These are phyloP conservation scores for Formica selysi DNA, from an alignment of 1,140 invertebrate genomes.

Conservation along the genomic window DNA sequence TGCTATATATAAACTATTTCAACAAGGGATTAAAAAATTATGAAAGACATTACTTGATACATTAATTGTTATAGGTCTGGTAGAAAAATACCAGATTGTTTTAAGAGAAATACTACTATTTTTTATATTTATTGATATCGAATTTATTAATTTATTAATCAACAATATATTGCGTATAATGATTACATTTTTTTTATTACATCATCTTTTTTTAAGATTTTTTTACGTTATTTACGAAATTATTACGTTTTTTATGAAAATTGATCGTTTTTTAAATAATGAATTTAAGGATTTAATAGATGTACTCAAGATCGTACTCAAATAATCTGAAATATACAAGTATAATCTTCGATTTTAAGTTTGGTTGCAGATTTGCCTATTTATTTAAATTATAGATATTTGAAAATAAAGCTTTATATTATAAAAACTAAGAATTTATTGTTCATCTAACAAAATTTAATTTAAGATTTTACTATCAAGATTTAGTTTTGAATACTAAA, in stretches of 20 bases:
- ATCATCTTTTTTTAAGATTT: background rate
- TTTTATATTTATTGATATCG: conserved; percentile 17
- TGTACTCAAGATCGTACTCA: background rate
- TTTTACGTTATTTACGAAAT: background rate
- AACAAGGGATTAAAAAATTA: conserved; percentile 45
- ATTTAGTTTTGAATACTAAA: conserved; percentile 6
- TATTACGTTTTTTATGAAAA: background rate
- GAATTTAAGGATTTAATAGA: background rate
- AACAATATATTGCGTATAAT: conserved; percentile 35
- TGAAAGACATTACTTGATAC: conserved; percentile 42
- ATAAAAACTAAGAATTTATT: background rate
- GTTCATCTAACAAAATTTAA: conserved; percentile 11
- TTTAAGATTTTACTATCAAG: background rate
- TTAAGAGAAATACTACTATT: conserved; percentile 30
- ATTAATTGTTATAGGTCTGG: conserved; percentile 2
- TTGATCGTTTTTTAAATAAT: background rate
- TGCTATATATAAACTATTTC: conserved; percentile 5
- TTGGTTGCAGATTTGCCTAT: background rate
- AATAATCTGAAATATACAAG: background rate
- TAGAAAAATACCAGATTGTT: conserved; percentile 48
- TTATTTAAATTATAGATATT: background rate
- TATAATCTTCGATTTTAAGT: background rate
- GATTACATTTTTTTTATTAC: conserved; percentile 31
- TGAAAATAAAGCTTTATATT: background rate
- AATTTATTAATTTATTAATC: conserved; percentile 45